Evolutionary conservation across 2,113 vertebrate genomes (phyloP).

Genomic region (Cariama cristata): DNA sequence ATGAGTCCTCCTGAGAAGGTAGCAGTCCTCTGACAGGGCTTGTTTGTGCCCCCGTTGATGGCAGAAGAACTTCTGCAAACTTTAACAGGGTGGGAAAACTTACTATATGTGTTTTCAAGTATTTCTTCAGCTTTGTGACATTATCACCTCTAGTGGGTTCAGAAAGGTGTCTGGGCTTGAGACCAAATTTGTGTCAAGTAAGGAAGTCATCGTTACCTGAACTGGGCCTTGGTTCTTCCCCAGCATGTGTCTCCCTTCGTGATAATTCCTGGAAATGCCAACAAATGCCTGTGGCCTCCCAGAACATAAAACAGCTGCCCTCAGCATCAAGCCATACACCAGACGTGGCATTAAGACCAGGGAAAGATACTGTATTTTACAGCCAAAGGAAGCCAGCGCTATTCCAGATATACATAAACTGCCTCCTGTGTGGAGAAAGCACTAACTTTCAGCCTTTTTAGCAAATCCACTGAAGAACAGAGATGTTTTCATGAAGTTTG

Average conservation of each 20-base stretch:
- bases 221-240: background rate
- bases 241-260: background rate
- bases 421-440: background rate
- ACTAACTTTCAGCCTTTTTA: background rate
- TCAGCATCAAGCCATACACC: background rate
- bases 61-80: background rate
- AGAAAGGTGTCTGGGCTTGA: background rate
- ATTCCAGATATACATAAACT: background rate
- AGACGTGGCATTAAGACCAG: accelerated
- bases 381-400: background rate
- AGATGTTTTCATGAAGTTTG: background rate
- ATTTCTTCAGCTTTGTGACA: background rate
- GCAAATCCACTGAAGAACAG: background rate
- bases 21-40: background rate
- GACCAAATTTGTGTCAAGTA: background rate
- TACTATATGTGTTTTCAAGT: background rate
- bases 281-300: background rate
- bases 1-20: background rate
- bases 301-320: background rate
- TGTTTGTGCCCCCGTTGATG: background rate
- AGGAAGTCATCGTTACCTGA: background rate
- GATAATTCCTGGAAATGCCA: background rate
- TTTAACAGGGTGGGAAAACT: background rate
- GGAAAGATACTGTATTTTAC: background rate
- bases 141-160: background rate